Evolutionary conservation across 2,113 vertebrate species (phyloP), one percentile per base, ranked within the genome.

Genomic region (Myanophis thanlyinensis): DNA sequence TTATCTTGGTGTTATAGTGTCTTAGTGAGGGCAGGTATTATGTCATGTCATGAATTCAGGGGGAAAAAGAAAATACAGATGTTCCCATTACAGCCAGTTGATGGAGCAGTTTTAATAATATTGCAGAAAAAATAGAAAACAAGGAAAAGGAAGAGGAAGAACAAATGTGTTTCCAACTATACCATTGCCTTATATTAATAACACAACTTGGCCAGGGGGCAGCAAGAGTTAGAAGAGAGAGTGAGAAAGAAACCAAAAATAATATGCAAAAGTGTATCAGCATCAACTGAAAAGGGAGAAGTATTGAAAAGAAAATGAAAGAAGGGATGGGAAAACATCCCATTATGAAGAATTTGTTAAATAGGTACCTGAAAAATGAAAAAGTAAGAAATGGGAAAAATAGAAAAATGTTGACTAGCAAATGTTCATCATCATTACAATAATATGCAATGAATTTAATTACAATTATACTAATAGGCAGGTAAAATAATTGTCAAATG

Each of bases 31-130:
- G 97, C 97, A 97, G 97, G 96, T 96, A 96, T 97, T 98, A 97
- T 97, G 97, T 98, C 98, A 98, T 97, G 98, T 98, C 97, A 97
- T 96, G 95, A 94, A 97, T 96, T 96, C 91, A n/a, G n/a, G 97
- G 97, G 96, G 4, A 97, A 94, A 96, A 96, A 97, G 97, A 98
- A 97, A 97, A 97, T 95, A 94, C 97, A 97, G 94, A 89, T 94
- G 93, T 96, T 97, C 97, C 97, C 95, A 97, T 98, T 98, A 98
- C 91, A 97, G 97, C 95, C 91, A 22, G 96, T 44, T 97, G 97
- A 98, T 98, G 96, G 97, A 98, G 97, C 97, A 97, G 97, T 97
- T 98, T 98, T 98, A 98, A 98, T 98, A 98, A 98, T 97, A 98
- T 95, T 96, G 97, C 95, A 88, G 96, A 97, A 98, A 96, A 80